phyloP scores from a whole-genome alignment of 2,113 vertebrate species.

The Sapayoa aenigma region DNA sequence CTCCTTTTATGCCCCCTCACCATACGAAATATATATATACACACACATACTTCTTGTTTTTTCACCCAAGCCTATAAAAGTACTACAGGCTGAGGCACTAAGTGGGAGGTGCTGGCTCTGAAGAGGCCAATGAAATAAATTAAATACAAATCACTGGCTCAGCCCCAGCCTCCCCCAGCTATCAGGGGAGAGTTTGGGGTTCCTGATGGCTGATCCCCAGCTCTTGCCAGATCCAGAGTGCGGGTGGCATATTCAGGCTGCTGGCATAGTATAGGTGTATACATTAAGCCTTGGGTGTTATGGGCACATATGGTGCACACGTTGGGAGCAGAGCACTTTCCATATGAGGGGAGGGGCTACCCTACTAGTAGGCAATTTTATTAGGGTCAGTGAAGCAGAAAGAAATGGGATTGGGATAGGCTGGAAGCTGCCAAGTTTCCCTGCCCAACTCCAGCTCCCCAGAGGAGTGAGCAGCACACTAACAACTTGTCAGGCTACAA shows the following conservation, averaged over 20 bases:
- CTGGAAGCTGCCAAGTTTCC: background rate
- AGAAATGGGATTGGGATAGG: background rate
- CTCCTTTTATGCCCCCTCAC: background rate
- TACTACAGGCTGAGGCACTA: constrained; percentile 38
- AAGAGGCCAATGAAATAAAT: constrained; percentile 58
- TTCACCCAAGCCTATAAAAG: constrained; percentile 36
- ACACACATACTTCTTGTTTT: constrained; percentile 14
- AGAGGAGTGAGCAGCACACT: background rate
- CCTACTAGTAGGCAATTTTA: background rate
- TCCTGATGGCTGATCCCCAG: background rate
- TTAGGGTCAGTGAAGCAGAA: background rate
- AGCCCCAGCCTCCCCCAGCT: background rate
- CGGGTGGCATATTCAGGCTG: background rate
- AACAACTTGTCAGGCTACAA: background rate
- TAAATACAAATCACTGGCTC: constrained; percentile 32
- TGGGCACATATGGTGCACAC: constrained; percentile 4
- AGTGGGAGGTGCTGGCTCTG: constrained; percentile 10
- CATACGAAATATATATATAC: background rate
- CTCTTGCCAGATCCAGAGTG: background rate
- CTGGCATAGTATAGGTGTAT: background rate
- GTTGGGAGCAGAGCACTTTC: background rate
- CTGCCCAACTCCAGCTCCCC: fast-evolving
- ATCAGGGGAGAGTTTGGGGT: background rate
- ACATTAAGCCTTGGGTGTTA: background rate
- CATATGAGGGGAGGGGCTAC: background rate